Conservation (phyloP, 2,797 vertebrate species). For the Jordanella pulchra region DNA sequence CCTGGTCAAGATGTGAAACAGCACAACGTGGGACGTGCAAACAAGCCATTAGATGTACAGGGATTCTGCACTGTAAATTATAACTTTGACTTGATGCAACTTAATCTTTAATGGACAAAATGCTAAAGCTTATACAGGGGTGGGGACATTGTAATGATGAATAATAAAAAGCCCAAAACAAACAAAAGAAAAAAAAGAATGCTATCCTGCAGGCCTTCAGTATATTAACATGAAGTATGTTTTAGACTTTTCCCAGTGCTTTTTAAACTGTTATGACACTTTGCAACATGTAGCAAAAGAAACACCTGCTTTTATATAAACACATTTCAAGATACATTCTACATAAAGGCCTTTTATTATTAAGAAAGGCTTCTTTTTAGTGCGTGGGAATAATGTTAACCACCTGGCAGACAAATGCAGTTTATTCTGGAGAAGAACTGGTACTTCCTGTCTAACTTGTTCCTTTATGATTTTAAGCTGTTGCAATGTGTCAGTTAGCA, state of each 20-base stretch:
- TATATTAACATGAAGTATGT: background rate
- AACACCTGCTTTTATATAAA: constrained; percentile 8
- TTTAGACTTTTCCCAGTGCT: background rate
- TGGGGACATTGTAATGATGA: too few relatives aligned
- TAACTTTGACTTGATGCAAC: background rate
- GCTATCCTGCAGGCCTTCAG: background rate
- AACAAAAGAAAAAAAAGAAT: too few relatives aligned
- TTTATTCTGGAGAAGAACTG: constrained; percentile 58
- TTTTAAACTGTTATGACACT: background rate
- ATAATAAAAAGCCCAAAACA: too few relatives aligned
- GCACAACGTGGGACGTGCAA: too few relatives aligned
- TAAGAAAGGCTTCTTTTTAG: background rate
- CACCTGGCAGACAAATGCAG: constrained; percentile 39
- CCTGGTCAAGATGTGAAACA: too few relatives aligned
- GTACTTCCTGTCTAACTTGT: constrained; percentile 64
- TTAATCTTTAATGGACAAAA: background rate
- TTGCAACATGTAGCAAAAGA: background rate
- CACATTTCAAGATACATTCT: background rate
- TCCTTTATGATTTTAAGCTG: constrained; percentile 40
- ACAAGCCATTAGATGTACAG: background rate
- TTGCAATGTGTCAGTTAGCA: constrained; percentile 51
- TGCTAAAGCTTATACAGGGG: too few relatives aligned
- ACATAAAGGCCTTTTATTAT: background rate
- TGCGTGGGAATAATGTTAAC: constrained; percentile 49
- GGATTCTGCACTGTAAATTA: background rate